These are phyloP conservation scores for Ceyx margarethae DNA, from an alignment of 2,113 vertebrate species.

Conservation along the genomic window DNA sequence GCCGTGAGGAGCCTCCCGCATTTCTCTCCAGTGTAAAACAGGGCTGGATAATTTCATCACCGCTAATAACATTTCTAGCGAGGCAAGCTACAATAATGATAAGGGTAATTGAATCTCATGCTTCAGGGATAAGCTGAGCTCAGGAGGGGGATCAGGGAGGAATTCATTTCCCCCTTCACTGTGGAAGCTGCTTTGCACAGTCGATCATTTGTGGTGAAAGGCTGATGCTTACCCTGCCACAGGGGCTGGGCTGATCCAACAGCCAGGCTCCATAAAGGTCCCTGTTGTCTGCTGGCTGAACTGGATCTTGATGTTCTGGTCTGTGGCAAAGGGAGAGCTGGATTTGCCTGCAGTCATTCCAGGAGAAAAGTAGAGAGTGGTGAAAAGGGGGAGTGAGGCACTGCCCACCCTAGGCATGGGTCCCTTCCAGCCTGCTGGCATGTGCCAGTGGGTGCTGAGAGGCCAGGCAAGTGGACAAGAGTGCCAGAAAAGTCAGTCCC, in stretches of 20 bases:
- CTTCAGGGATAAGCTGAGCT: slow-evolving; percentile 51
- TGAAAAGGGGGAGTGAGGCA: neutral
- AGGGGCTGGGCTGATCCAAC: neutral
- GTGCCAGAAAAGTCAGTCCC: neutral
- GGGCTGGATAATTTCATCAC: slow-evolving; percentile 58
- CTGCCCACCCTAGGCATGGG: neutral
- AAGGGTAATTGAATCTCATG: slow-evolving; percentile 66
- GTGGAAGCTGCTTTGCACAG: neutral
- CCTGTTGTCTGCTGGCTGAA: neutral
- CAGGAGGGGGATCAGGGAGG: slow-evolving; percentile 13
- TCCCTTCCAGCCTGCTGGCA: rapidly evolving
- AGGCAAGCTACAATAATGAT: slow-evolving; percentile 50
- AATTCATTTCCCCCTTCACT: slow-evolving; percentile 14
- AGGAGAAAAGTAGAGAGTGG: neutral
- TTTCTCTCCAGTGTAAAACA: neutral
- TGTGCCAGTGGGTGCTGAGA: neutral
- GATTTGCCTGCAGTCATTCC: neutral
- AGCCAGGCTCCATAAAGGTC: neutral
- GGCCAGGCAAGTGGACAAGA: rapidly evolving
- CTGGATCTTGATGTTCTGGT: neutral
- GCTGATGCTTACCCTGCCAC: neutral
- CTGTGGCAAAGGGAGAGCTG: neutral
- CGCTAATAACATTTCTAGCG: slow-evolving; percentile 39
- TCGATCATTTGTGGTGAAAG: neutral
- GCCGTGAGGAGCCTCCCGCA: neutral